A percentile compares a stretch with the other conserved stretches of the same genome.
Evolutionary conservation across 2,113 vertebrate species (phyloP).

Genomic region (Eira barbara): DNA sequence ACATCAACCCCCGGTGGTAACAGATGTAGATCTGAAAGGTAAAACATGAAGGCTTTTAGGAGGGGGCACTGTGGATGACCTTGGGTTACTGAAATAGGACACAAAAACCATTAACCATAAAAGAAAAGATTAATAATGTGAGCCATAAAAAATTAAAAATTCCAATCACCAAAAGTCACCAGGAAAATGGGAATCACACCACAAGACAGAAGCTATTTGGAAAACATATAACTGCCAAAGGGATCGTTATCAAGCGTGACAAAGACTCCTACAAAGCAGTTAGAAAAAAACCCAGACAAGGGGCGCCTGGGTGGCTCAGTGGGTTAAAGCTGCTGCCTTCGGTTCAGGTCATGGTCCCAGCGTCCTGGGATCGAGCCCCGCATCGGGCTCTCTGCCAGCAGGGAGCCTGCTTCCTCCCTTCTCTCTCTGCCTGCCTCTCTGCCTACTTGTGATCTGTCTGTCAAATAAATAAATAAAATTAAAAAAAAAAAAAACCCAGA

Average conservation of each 20-base stretch:
- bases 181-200: not conserved
- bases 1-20: not conserved
- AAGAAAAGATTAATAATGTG: not conserved
- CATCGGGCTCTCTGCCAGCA: too few relatives aligned
- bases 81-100: not conserved
- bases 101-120: not conserved
- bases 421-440: too few relatives aligned
- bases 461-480: too few relatives aligned
- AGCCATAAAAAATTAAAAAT: not conserved
- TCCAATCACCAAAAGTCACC: not conserved
- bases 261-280: not conserved
- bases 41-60: not conserved
- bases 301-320: too few relatives aligned
- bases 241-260: not conserved
- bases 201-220: not conserved
- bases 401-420: too few relatives aligned
- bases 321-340: too few relatives aligned
- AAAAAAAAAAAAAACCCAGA: not conserved
- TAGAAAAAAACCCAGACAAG: not conserved
- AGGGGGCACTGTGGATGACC: not conserved
- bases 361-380: too few relatives aligned
- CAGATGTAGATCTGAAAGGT: not conserved
- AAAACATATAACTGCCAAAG: not conserved
- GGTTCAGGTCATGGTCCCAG: too few relatives aligned
- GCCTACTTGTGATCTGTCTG: too few relatives aligned